Conservation (phyloP, 1,140 invertebrate species). For the Vanessa tameamea region DNA sequence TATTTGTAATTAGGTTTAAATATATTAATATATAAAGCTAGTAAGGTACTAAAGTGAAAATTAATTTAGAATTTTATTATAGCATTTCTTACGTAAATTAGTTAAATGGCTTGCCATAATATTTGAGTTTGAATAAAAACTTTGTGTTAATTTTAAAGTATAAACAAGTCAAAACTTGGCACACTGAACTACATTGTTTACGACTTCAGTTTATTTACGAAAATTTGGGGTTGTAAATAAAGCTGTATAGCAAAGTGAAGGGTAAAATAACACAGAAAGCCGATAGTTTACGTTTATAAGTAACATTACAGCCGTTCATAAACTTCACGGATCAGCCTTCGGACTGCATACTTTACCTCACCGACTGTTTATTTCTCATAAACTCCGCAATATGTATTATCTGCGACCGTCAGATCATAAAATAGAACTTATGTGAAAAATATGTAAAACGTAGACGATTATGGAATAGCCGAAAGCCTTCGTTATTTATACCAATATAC, state of each 20-base stretch:
- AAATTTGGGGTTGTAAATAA: conserved; percentile 34
- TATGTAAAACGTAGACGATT: conserved; percentile 46
- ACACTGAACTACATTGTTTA: conserved; percentile 1
- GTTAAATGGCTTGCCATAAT: neutral
- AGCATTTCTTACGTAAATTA: conserved; percentile 1
- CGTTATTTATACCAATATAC: conserved; percentile 17
- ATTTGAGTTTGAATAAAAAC: neutral
- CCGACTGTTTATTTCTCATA: conserved; percentile 50
- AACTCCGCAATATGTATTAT: conserved; percentile 49
- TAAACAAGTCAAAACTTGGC: neutral
- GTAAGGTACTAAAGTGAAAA: neutral
- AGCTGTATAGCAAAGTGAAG: conserved; percentile 40
- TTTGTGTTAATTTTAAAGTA: neutral
- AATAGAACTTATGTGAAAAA: conserved; percentile 51
- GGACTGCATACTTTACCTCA: conserved; percentile 30
- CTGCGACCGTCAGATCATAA: conserved; percentile 44
- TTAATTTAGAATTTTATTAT: conserved; percentile 14
- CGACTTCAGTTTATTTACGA: conserved; percentile 22
- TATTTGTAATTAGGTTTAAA: neutral
- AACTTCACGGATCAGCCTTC: conserved; percentile 50
- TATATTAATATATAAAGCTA: neutral
- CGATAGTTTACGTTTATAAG: conserved; percentile 43
- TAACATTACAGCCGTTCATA: conserved; percentile 39
- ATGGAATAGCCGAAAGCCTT: conserved; percentile 16
- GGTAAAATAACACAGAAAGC: conserved; percentile 28